Evolutionary conservation across 2,888 invertebrate genomes (phyloP).

Genomic region (Rugalucina vietnamica): DNA sequence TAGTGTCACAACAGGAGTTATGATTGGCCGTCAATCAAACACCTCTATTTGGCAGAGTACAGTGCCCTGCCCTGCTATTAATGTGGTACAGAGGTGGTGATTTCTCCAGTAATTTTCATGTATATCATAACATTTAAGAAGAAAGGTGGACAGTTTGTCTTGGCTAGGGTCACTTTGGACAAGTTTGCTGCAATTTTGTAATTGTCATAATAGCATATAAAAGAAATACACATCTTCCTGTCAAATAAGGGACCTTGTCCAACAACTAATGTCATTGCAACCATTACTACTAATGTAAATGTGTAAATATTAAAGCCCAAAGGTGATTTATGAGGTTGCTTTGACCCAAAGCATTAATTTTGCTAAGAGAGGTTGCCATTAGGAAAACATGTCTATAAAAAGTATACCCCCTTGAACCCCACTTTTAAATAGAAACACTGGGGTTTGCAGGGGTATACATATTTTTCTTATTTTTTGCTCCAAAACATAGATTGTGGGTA

Average conservation of each 20-base stretch:
- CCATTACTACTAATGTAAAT: not conserved
- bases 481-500: no score
- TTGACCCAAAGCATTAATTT: no score
- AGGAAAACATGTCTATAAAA: no score
- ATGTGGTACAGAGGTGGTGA: not conserved
- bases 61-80: constrained; percentile 1
- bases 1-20: constrained; percentile 11
- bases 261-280: not conserved
- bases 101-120: not conserved
- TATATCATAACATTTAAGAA: not conserved
- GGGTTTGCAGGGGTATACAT: no score
- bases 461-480: no score
- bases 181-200: not conserved
- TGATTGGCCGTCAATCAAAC: constrained; percentile 5
- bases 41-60: not conserved
- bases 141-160: not conserved
- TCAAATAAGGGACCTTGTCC: not conserved
- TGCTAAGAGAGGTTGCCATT: no score
- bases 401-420: no score
- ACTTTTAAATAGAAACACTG: no score
- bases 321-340: not conserved
- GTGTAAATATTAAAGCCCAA: not conserved
- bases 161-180: not conserved
- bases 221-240: constrained; percentile 6
- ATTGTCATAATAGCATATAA: not conserved